Base-by-base conservation (phyloP, 2,888 invertebrate genomes). In the Pachliopta kotzebuea region DNA sequence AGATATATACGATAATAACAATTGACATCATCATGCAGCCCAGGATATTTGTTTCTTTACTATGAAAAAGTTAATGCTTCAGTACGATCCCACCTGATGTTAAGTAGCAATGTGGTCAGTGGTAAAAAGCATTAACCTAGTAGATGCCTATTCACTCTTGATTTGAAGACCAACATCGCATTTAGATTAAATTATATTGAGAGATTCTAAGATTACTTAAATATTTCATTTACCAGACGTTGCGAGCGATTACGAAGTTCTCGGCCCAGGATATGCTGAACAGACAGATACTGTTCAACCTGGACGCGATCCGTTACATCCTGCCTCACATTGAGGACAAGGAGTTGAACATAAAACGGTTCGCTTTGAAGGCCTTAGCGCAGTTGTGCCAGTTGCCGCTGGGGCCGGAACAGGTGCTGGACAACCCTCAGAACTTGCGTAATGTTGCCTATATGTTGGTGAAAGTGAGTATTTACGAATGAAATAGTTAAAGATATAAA, bases 341-440 rank as follows among this genome's bases (percentile, higher is more conserved):
- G 0, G 90, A 89, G 70, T 56, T 88, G 61, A 91, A 90, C 63
- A 83, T 90, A 57, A 80, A 78, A 61, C 84, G 93, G 73, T 93
- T 93, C 64, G 88, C 93, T 0, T 73, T 92, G 37, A 93, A 93
- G 70, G 86, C 93, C 0, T 68, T 93, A 45, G 92, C 92, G 0
- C 91, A 93, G 72, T 84, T 93, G 69, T 86, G 91, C 54, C 87
- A 90, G 69, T 72, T 93, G 64, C 85, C 89, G 0, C 78, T 75
- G 49, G 92, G 92, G 0, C 92, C 87, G 0, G 86, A 90, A 60
- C 86, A 89, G 68, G 85, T 93, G 18, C 70, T 93, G 45, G 74
- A 70, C 0, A 77, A 88, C 49, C 68, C 85, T 2, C 75, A 77
- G 56, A 88, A 92, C 69, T 74, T 93, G 67, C 81, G 80, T 66